A percentile compares a stretch with the other conserved stretches of the same genome.
phyloP scores from a whole-genome alignment of 2,113 vertebrate species.

The Picathartes gymnocephalus region DNA sequence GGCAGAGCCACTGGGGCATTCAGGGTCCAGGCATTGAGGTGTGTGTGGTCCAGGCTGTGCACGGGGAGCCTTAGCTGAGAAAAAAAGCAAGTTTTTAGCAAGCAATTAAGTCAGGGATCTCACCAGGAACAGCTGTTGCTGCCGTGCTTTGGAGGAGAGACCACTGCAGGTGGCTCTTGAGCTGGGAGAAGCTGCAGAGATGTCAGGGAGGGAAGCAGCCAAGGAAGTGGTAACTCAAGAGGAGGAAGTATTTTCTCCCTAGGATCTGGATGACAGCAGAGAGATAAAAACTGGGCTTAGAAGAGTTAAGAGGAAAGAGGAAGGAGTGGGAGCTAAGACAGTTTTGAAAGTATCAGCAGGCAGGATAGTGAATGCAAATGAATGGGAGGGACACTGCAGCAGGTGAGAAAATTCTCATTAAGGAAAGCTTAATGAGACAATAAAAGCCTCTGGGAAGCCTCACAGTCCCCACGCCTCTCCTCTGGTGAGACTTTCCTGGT shows the following conservation, averaged over 20 bases:
- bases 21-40: rapidly evolving
- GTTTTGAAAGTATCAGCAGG: not conserved
- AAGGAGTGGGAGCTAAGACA: not conserved
- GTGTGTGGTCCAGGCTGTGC: not conserved
- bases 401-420: not conserved
- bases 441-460: not conserved
- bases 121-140: not conserved
- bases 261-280: not conserved
- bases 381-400: not conserved
- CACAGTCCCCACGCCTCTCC: not conserved
- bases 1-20: not conserved
- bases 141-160: not conserved
- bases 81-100: not conserved
- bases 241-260: not conserved
- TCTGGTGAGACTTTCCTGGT: not conserved
- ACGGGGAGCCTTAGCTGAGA: not conserved
- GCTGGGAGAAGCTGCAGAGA: not conserved
- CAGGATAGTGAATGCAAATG: not conserved
- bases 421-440: not conserved
- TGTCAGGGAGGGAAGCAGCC: not conserved
- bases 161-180: not conserved
- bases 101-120: not conserved
- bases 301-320: not conserved
- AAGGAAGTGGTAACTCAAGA: not conserved
- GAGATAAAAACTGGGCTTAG: not conserved